A percentile compares a stretch with the other conserved stretches of the same genome.
Conservation (phyloP, 2,888 invertebrate genomes). For the Drosophila merina region DNA sequence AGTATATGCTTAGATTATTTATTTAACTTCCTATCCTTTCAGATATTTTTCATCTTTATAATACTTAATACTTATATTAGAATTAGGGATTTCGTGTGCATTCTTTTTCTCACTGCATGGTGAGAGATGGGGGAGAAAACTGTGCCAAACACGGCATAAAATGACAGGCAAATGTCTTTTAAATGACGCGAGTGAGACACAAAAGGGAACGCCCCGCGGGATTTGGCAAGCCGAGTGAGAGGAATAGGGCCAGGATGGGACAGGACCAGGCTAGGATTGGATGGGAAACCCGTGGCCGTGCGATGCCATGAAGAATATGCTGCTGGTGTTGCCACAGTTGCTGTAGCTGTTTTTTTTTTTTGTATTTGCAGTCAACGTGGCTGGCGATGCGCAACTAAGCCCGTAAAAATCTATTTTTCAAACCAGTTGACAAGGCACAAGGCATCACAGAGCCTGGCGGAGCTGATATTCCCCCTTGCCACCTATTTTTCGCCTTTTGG, state of each 20-base stretch:
- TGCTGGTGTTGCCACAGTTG: constrained; percentile 53
- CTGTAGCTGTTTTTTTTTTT: constrained; percentile 49
- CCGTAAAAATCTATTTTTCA: constrained; percentile 79
- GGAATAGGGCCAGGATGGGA: background rate
- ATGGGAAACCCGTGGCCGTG: constrained; percentile 37
- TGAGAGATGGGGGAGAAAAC: constrained; percentile 52
- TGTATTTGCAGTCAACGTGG: constrained; percentile 50
- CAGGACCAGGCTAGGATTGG: background rate
- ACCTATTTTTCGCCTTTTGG: constrained; percentile 34
- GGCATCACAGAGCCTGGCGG: constrained; percentile 12
- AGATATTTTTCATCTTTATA: too few relatives aligned
- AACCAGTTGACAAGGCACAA: constrained; percentile 73
- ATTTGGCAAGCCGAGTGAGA: constrained; percentile 47
- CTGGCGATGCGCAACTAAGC: constrained; percentile 78
- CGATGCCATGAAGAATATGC: constrained; percentile 43
- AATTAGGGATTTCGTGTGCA: too few relatives aligned
- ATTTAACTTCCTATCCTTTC: too few relatives aligned
- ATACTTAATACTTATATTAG: too few relatives aligned
- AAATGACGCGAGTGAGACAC: constrained; percentile 80
- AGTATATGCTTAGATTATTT: background rate
- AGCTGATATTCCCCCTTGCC: constrained; percentile 17
- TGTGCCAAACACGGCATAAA: constrained; percentile 80
- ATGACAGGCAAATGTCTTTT: constrained; percentile 82
- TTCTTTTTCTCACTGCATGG: constrained; percentile 21
- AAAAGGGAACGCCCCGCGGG: constrained; percentile 78